phyloP scores from a whole-genome alignment of 2,888 invertebrate species.

The Myathropa florea region DNA sequence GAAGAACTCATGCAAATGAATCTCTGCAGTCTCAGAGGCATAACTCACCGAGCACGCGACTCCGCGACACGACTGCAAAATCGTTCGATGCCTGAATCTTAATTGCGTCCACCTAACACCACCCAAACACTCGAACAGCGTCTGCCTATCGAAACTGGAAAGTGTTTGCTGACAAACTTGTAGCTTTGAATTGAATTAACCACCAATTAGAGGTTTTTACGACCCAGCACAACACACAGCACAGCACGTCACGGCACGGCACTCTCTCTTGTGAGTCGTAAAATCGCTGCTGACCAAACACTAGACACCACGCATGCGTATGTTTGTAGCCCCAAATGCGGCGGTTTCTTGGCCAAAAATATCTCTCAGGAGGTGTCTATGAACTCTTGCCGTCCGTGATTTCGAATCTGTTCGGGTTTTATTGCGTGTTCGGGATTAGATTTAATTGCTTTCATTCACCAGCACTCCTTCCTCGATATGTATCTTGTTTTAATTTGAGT shows the following conservation, averaged over 20 bases:
- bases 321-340: neutral
- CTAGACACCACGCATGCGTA: neutral
- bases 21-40: neutral
- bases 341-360: constrained; percentile 25
- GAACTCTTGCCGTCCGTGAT: constrained; percentile 3
- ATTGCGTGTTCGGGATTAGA: constrained; percentile 36
- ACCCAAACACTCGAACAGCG: neutral
- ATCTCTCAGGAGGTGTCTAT: constrained; percentile 6
- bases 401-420: neutral
- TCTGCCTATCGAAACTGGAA: neutral
- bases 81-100: constrained; percentile 25
- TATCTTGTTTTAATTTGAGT: neutral
- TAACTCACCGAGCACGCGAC: constrained; percentile 46
- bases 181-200: constrained; percentile 48
- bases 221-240: neutral
- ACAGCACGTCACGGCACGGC: neutral
- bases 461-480: neutral
- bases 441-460: constrained; percentile 27
- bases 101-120: constrained; percentile 3
- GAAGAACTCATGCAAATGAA: neutral
- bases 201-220: constrained; percentile 41
- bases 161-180: constrained; percentile 16
- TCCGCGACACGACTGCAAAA: constrained; percentile 5
- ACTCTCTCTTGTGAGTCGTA: constrained; percentile 2
- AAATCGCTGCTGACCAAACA: neutral